Conservation (phyloP, 2,113 vertebrate species). For the Tauraco erythrolophus region DNA sequence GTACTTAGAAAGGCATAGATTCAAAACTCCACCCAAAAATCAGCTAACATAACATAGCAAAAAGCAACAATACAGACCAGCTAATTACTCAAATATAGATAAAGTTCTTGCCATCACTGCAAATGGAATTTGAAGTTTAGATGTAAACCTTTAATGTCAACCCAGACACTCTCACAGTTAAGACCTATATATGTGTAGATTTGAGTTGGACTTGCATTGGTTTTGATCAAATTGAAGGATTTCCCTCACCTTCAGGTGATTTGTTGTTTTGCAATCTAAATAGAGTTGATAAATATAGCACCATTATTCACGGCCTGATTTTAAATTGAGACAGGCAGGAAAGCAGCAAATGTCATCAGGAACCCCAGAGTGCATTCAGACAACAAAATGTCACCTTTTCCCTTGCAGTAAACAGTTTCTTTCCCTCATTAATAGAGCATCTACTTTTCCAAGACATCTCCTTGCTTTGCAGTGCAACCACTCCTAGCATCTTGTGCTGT, state of each 20-base stretch:
- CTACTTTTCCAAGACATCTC: neutral
- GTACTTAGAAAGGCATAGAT: neutral
- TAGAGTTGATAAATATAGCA: neutral
- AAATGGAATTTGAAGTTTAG: neutral
- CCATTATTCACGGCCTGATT: neutral
- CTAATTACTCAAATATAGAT: neutral
- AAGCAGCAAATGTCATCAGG: neutral
- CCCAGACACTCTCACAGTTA: neutral
- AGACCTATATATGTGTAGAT: neutral
- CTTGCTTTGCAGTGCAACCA: neutral
- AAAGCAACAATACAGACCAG: neutral
- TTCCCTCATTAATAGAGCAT: neutral
- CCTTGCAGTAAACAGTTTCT: neutral
- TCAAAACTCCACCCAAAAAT: neutral
- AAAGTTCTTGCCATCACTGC: neutral
- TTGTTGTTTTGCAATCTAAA: neutral
- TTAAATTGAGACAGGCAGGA: neutral
- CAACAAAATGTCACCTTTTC: neutral
- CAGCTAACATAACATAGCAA: neutral
- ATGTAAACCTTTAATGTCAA: neutral
- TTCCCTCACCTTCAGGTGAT: neutral
- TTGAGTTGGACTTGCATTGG: neutral
- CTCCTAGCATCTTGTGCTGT: neutral
- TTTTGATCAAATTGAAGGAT: neutral
- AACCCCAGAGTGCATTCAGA: neutral